Evolutionary conservation across 2,888 invertebrate species (phyloP).

Genomic region (Dimorphilus gyrociliatus): DNA sequence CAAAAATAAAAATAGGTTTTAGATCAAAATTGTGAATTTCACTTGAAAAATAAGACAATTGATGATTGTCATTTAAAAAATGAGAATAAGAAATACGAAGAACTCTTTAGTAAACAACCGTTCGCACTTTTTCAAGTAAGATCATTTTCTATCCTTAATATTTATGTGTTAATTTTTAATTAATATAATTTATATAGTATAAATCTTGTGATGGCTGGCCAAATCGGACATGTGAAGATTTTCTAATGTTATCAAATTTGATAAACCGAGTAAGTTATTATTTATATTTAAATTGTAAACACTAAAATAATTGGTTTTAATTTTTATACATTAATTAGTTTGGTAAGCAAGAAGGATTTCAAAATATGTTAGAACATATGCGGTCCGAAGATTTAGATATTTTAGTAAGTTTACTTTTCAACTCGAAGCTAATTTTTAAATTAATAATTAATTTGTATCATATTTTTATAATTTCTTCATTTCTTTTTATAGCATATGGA

Average conservation of each 20-base stretch:
- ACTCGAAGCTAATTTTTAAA: not conserved
- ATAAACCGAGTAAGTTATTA: conserved; percentile 33
- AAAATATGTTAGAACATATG: conserved; percentile 27
- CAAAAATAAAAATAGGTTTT: too few species aligned
- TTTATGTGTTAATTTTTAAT: too few species aligned
- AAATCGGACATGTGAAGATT: too few species aligned
- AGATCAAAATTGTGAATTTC: conserved; percentile 39
- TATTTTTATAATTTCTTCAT: not conserved
- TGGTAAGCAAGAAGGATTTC: conserved; percentile 38
- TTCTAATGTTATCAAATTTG: conserved; percentile 38
- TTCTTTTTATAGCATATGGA: conserved; percentile 31
- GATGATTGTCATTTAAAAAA: too few species aligned
- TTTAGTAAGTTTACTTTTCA: conserved; percentile 19
- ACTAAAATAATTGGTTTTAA: not conserved
- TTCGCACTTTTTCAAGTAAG: too few species aligned
- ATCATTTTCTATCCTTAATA: too few species aligned
- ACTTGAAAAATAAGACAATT: conserved; percentile 39
- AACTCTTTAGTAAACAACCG: too few species aligned
- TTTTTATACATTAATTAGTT: conserved; percentile 22
- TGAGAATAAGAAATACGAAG: too few species aligned
- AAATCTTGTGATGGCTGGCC: too few species aligned
- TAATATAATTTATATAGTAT: too few species aligned
- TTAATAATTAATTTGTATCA: not conserved
- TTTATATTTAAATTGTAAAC: conserved; percentile 1
- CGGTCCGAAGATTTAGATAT: conserved; percentile 32